phyloP scores from a whole-genome alignment of 1,140 invertebrate genomes.

The Drosophila malerkotliana region DNA sequence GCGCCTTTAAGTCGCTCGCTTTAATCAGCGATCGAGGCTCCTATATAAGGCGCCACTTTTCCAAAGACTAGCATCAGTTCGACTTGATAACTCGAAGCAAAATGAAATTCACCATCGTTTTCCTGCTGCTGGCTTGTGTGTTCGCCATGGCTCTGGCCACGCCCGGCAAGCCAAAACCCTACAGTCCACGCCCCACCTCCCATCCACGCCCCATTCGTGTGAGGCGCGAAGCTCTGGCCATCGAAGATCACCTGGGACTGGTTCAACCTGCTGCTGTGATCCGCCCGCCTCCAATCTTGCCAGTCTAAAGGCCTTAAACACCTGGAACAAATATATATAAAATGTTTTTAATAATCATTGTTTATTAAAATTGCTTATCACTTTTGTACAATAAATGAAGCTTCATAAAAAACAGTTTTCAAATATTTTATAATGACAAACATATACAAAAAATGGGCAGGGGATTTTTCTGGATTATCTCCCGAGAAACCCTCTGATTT shows the following conservation, averaged over 20 bases:
- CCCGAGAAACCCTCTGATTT: background rate
- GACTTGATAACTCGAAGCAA: constrained; percentile 5
- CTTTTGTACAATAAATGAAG: constrained; percentile 4
- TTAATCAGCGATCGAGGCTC: background rate
- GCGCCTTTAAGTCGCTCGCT: background rate
- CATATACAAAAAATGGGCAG: background rate
- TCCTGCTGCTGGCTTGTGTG: constrained; percentile 34
- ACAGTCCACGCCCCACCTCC: constrained; percentile 43
- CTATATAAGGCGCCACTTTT: constrained; percentile 31
- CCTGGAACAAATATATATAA: background rate
- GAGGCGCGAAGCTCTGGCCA: constrained; percentile 28
- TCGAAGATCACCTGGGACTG: constrained; percentile 32
- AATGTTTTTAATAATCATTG: background rate
- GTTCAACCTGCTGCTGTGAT: background rate
- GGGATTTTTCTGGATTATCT: constrained; percentile 3
- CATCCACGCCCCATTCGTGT: constrained; percentile 53
- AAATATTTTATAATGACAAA: background rate
- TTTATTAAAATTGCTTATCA: background rate
- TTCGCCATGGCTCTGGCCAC: constrained; percentile 36
- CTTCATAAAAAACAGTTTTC: background rate
- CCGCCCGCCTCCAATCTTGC: constrained; percentile 7
- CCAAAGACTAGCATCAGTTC: constrained; percentile 17
- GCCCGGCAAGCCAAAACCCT: constrained; percentile 29
- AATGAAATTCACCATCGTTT: constrained; percentile 45
- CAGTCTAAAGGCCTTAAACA: background rate